Base-by-base conservation (phyloP, 2,888 invertebrate species). In the Catocala nupta region DNA sequence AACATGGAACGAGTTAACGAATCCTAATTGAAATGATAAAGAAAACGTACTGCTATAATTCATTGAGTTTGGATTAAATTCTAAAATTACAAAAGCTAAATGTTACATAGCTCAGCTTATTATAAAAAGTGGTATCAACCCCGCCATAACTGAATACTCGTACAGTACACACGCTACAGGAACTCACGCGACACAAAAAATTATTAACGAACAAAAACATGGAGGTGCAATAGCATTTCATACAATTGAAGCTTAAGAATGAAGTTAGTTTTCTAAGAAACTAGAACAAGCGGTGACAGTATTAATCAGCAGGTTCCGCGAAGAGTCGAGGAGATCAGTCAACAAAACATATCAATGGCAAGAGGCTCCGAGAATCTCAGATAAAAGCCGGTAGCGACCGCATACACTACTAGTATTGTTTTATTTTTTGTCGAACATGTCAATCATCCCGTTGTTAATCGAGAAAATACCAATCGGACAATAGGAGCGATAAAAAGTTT, bases 391-490 rank as follows among this genome's bases (percentile, higher is more conserved):
- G 86, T 85, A 88, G 86, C 85, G 64, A 64, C 75, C 78, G 80
- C 81, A 80, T 83, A 77, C 77, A 79, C 79, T 75, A 79, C 75
- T 70, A 72, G 80, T 81, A 88, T 88, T 90, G 86, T 88, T 82
- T 82, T 57, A 80, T 89, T 90, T 90, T 91, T 90, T 87, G 75
- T 81, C 59, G 57, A 71, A 80, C 82, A 81, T 83, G 84, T 85
- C 87, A 85, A 85, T 90, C 84, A 83, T 72, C 75, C 74, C 77
- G 82, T 86, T 84, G 82, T 85, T 86, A 83, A 86, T 87, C 82
- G 82, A 83, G 81, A 82, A 87, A 85, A 88, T 86, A 81, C 81
- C 80, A 68, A 84, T 83, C 82, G 77, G 80, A 90, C 86, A 90
- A 90, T 88, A 80, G 86, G 75, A 75, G 63, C 70, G 65, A 84